Evolutionary conservation across 2,113 vertebrate genomes (phyloP), one percentile per base, ranked within the genome.

Genomic region (Motacilla tschutschensis): DNA sequence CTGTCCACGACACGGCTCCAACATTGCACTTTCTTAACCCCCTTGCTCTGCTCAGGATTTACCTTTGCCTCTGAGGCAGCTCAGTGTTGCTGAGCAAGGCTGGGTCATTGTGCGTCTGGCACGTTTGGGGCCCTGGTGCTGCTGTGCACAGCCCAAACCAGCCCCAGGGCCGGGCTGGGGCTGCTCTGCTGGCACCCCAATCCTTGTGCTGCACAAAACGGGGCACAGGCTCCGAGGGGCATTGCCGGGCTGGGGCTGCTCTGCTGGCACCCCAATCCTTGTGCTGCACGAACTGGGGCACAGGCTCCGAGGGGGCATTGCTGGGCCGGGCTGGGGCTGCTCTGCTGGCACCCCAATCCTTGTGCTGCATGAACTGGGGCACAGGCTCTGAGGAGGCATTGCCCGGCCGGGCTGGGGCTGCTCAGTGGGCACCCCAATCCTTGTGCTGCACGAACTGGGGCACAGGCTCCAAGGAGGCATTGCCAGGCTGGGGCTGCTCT

Each of bases 121-220:
- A 26, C 25, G 78, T 80, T 62, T 65, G 83, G 87, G 86, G 60
- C 74, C 14, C 50, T 29, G 25, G 17, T 4, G 95, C 92, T 95
- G 94, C 96, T 91, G 81, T 43, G 77, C 85, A 19, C 83, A 8
- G 60, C 25, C 54, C 72, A 66, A 29, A 87, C 2, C 79, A 57
- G 59, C 51, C 71, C 44, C 1, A 8, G 64, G 69, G 46, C 78
- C 33, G 81, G 14, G 2, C 36, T 19, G 10, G 71, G 31, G 43
- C 55, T 69, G 65, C 63, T 43, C 73, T 12, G 18, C 38, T 38
- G 89, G 57, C 69, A 44, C 41, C 59, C 59, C 19, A 0, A 9
- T 51, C n/a, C 57, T 74, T 36, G 9, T 53, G 66, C 6, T 28
- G 79, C 53, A 8, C 65, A 18, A 21, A 55, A 71, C 33, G 33